Conservation (phyloP, 2,113 vertebrate genomes). For the Anarrhichthys ocellatus region DNA sequence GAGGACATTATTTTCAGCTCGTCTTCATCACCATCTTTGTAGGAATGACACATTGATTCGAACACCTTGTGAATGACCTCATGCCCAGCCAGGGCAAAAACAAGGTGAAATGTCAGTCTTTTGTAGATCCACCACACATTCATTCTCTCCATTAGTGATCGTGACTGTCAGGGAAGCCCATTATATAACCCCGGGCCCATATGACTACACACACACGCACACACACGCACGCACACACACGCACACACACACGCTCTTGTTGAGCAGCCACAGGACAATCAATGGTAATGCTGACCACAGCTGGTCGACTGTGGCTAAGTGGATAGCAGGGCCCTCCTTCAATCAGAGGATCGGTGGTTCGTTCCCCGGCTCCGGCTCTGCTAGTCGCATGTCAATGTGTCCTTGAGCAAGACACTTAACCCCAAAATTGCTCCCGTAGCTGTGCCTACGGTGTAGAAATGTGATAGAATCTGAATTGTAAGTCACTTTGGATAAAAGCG, state of each 20-base stretch:
- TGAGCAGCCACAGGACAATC: constrained; percentile 56
- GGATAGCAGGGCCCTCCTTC: too few relatives aligned
- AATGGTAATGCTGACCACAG: constrained; percentile 59
- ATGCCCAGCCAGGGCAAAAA: not conserved
- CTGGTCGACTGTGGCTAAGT: constrained; percentile 27
- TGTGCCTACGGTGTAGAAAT: too few relatives aligned
- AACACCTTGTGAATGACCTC: constrained; percentile 22
- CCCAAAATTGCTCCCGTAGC: too few relatives aligned
- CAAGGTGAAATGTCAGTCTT: constrained; percentile 43
- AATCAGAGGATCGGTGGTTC: too few relatives aligned
- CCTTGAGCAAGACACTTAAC: too few relatives aligned
- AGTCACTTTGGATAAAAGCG: too few relatives aligned
- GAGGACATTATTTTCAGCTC: not conserved
- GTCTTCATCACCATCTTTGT: not conserved
- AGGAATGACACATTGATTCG: not conserved
- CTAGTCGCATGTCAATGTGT: too few relatives aligned
- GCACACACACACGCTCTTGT: constrained; percentile 8
- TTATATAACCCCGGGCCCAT: constrained; percentile 62
- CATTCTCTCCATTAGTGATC: constrained; percentile 46
- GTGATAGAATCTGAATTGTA: too few relatives aligned
- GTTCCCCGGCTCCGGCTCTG: too few relatives aligned
- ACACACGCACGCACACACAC: constrained; percentile 11
- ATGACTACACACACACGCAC: constrained; percentile 4
- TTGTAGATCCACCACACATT: constrained; percentile 30
- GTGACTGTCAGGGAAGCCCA: constrained; percentile 52